A percentile compares a stretch with the other conserved stretches of the same genome.
Conservation (phyloP, 2,888 invertebrate genomes). For the Amitus sp. region DNA sequence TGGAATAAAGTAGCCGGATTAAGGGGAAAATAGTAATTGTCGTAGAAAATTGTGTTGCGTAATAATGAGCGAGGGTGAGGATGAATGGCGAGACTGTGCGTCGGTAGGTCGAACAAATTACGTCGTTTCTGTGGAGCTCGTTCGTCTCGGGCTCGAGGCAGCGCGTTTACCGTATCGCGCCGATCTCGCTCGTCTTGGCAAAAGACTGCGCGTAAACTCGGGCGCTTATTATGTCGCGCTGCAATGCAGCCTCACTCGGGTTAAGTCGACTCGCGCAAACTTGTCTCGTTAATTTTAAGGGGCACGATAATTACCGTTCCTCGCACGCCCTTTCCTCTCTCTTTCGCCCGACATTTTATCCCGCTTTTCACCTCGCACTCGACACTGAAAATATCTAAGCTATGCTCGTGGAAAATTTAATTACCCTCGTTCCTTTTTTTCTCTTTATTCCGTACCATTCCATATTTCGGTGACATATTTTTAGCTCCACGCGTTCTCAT, state of each 20-base stretch:
- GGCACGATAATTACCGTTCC: conserved; percentile 44
- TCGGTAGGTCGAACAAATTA: conserved; percentile 49
- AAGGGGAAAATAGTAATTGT: conserved; percentile 2
- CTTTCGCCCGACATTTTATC: not conserved
- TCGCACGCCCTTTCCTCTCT: conserved; percentile 18
- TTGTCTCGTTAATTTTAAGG: conserved; percentile 43
- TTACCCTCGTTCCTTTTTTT: not conserved
- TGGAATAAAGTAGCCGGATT: no score
- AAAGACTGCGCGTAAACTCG: conserved; percentile 42
- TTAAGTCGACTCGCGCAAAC: conserved; percentile 42
- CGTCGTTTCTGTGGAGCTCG: conserved; percentile 35
- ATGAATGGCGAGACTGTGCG: conserved; percentile 38
- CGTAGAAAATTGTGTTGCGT: not conserved
- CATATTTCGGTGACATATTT: not conserved
- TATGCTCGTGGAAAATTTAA: not conserved
- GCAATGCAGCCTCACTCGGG: no score
- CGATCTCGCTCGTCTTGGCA: conserved; percentile 34
- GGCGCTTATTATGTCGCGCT: conserved; percentile 38
- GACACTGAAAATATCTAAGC: not conserved
- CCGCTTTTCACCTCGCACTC: not conserved
- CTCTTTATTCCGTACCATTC: not conserved
- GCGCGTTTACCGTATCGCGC: conserved; percentile 15
- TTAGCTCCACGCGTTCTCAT: not conserved
- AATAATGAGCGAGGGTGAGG: conserved; percentile 32
- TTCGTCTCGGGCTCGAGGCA: conserved; percentile 16